A percentile compares a stretch with the other conserved stretches of the same genome.
Evolutionary conservation across 2,888 invertebrate species (phyloP).

Genomic region (Pollenia griseotomentosa): DNA sequence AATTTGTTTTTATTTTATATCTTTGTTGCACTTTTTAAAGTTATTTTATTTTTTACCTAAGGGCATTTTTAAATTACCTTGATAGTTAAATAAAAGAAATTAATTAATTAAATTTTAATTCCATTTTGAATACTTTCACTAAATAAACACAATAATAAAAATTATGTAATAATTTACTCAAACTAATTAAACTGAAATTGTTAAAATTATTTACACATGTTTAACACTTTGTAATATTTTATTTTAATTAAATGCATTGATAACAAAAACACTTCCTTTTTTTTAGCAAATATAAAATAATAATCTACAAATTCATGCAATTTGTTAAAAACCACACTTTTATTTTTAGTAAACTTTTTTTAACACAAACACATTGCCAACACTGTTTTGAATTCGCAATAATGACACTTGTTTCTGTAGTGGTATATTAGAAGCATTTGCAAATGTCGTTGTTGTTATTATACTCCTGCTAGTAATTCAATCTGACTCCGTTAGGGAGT

Average conservation of each 20-base stretch:
- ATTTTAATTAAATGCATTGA: conserved; percentile 25
- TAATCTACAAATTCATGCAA: background rate
- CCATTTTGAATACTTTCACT: background rate
- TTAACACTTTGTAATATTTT: conserved; percentile 18
- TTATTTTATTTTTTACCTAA: no score
- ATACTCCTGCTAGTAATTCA: conserved; percentile 92
- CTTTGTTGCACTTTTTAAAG: no score
- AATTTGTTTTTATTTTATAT: no score
- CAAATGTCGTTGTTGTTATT: conserved; percentile 83
- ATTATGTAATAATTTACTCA: background rate
- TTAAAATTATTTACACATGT: background rate
- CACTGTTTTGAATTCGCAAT: background rate
- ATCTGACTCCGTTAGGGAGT: conserved; percentile 99
- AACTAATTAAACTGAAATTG: background rate
- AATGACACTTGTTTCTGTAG: background rate
- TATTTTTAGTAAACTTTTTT: background rate
- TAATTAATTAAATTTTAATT: conserved; percentile 1
- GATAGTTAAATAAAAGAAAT: no score
- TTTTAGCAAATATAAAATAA: background rate
- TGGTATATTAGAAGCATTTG: background rate
- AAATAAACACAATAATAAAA: background rate
- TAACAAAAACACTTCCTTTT: conserved; percentile 26
- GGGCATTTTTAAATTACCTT: no score
- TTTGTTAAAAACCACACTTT: conserved; percentile 43
- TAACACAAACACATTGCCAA: conserved; percentile 2